Evolutionary conservation across 2,888 invertebrate genomes (phyloP).

Genomic region (Chymomyza fuscimana): DNA sequence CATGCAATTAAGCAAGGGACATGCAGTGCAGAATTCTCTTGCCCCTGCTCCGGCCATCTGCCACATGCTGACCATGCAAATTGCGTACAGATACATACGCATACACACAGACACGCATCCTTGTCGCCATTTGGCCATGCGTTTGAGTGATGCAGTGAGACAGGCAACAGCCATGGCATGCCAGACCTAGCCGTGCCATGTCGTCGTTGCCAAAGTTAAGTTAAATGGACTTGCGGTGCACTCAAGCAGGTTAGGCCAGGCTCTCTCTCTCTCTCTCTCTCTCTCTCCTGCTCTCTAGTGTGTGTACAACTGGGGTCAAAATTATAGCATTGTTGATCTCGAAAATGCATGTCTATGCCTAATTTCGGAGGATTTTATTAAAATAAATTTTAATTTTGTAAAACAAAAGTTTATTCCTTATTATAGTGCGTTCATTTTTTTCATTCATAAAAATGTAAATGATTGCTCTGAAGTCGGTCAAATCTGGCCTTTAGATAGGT

Average conservation of each 20-base stretch:
- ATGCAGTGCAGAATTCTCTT: constrained; percentile 10
- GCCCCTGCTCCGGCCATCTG: constrained; percentile 48
- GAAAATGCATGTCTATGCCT: background rate
- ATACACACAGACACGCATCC: constrained; percentile 52
- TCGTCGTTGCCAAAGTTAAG: constrained; percentile 58
- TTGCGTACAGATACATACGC: constrained; percentile 50
- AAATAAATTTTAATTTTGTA: too few relatives aligned
- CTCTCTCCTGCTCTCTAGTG: constrained; percentile 2
- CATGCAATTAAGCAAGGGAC: constrained; percentile 20
- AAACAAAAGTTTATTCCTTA: too few relatives aligned
- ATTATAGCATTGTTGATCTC: background rate
- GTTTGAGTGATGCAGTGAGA: constrained; percentile 66
- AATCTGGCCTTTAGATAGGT: too few relatives aligned
- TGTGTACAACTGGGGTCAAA: background rate
- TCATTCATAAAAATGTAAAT: too few relatives aligned
- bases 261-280: constrained; percentile 5
- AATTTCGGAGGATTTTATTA: too few relatives aligned
- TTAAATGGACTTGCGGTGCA: constrained; percentile 73
- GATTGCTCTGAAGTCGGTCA: too few relatives aligned
- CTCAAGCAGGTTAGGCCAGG: constrained; percentile 57
- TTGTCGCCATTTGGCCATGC: constrained; percentile 63
- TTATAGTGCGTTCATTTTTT: too few relatives aligned
- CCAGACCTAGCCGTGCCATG: constrained; percentile 25
- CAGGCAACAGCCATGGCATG: constrained; percentile 33
- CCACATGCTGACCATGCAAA: constrained; percentile 71